Base-by-base conservation (phyloP, 2,888 invertebrate species). In the Corbicula japonica region DNA sequence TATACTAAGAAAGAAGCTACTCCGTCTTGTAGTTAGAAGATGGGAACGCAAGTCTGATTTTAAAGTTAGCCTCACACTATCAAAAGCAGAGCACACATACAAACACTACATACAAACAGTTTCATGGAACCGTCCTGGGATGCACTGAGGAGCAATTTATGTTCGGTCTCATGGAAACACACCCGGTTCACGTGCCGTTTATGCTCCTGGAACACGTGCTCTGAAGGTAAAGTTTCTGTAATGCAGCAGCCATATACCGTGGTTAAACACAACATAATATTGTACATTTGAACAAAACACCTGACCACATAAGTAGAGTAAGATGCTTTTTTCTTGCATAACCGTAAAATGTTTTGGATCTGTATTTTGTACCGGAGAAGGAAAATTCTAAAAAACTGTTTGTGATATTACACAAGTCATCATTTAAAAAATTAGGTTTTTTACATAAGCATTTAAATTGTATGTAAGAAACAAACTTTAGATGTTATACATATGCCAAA, bases 111-210 rank as follows among this genome's bases (percentile, higher is more conserved):
- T 87, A 93, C 93, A 93, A 99, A 99, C 92, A 98, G 97, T 93
- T 98, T 97, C 95, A 99, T 98, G 71, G 97, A 98, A 0, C 98
- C 98, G 95, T 99, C 99, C 92, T 98, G 98, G 0, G 98, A 98
- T n/a, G 98, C 99, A 6, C 98, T 98, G 87, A 99, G 96, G 12
- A 99, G 83, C 28, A 89, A 76, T 68, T 88, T 68, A n/a, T 86
- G 76, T 60, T 93, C 92, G 30, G 84, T 85, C 15, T 88, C 87
- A 80, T 92, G 92, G 76, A 93, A 93, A 65, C 86, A 83, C 18
- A 93, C 92, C 95, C 98, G 97, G 93, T 98, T 98, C 3, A 99
- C 98, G 54, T 98, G 98, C 88, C 99, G 95, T 90, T 97, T 97
- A 92, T 99, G 98, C 90, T 98, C 98, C 61, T 96, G 96, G 93